Conservation (phyloP, 2,888 invertebrate genomes). For the Tyria jacobaeae region DNA sequence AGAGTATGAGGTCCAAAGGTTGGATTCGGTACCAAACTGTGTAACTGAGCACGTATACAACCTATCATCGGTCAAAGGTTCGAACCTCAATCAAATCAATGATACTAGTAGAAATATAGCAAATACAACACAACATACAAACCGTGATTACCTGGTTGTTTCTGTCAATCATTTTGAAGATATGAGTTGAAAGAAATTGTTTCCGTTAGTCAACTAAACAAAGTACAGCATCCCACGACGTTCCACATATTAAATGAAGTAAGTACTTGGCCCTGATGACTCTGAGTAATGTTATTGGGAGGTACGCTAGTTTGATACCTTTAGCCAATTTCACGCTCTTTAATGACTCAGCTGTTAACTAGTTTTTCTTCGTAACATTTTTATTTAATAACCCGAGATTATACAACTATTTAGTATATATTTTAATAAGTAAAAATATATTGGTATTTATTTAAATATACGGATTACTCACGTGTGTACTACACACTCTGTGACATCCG, state of each 20-base stretch:
- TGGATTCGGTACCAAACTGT: too few relatives aligned
- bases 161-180: constrained; percentile 62
- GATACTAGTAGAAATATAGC: constrained; percentile 53
- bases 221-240: constrained; percentile 35
- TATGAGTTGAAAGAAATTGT: constrained; percentile 39
- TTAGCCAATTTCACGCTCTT: constrained; percentile 3
- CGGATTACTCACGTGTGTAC: too few relatives aligned
- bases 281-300: constrained; percentile 17
- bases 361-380: neutral
- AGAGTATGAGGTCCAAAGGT: too few relatives aligned
- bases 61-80: constrained; percentile 62
- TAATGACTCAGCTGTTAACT: constrained; percentile 2
- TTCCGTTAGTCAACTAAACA: constrained; percentile 43
- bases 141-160: constrained; percentile 64
- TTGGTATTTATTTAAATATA: too few relatives aligned
- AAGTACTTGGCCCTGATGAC: constrained; percentile 42
- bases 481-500: too few relatives aligned
- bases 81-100: constrained; percentile 54
- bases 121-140: constrained; percentile 52
- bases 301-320: constrained; percentile 6
- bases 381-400: neutral
- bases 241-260: constrained; percentile 38
- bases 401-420: neutral
- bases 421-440: too few relatives aligned
- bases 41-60: neutral